Conservation (phyloP, 2,888 invertebrate species). For the Hedya salicella region DNA sequence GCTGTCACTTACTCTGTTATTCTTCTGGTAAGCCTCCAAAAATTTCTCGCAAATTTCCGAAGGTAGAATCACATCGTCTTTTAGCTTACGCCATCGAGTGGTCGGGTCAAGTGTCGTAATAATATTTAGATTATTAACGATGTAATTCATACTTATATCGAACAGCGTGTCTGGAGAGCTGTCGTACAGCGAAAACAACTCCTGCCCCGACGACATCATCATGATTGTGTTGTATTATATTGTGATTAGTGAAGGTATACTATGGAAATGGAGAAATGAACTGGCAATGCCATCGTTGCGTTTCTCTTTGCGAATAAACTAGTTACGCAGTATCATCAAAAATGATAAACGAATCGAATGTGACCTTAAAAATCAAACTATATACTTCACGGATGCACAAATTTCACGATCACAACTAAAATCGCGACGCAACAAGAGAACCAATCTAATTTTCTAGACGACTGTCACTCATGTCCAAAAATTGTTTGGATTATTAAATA, state of each 20-base stretch:
- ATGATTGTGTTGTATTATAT: slow-evolving; percentile 33
- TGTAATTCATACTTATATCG: slow-evolving; percentile 86
- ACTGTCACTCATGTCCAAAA: slow-evolving; percentile 34
- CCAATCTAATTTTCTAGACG: slow-evolving; percentile 40
- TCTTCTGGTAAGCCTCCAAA: slow-evolving; percentile 84
- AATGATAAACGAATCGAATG: slow-evolving; percentile 8
- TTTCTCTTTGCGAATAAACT: slow-evolving; percentile 32
- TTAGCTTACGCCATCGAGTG: slow-evolving; percentile 79
- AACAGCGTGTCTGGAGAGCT: slow-evolving; percentile 86
- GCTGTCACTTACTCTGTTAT: slow-evolving; percentile 86
- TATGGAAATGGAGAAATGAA: slow-evolving; percentile 49
- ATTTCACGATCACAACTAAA: slow-evolving; percentile 34
- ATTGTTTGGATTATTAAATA: slow-evolving; percentile 33
- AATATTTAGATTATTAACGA: slow-evolving; percentile 86
- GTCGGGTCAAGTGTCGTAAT: slow-evolving; percentile 82
- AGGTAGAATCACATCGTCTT: slow-evolving; percentile 87
- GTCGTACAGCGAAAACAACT: slow-evolving; percentile 63
- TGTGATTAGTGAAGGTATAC: slow-evolving; percentile 30
- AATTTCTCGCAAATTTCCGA: slow-evolving; percentile 90
- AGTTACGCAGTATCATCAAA: slow-evolving; percentile 5
- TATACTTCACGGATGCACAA: slow-evolving; percentile 16
- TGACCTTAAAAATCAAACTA: not conserved
- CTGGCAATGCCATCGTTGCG: slow-evolving; percentile 54
- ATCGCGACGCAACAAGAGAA: slow-evolving; percentile 41
- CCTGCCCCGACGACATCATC: slow-evolving; percentile 53